Evolutionary conservation across 2,888 invertebrate genomes (phyloP).

Genomic region (Orthosia cruda): DNA sequence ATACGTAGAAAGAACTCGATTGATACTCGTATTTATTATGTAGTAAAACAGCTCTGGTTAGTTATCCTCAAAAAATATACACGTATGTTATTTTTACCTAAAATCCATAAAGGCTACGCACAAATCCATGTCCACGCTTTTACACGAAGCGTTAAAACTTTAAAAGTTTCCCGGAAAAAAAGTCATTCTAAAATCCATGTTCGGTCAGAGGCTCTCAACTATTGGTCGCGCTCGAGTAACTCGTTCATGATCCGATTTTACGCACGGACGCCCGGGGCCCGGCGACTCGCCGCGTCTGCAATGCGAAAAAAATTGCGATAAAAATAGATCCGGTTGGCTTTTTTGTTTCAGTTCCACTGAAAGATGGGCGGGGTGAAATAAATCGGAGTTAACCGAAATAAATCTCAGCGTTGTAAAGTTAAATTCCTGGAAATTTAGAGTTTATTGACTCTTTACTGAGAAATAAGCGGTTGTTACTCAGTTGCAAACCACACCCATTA

Average conservation of each 20-base stretch:
- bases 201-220: constrained; percentile 86
- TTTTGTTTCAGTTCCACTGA: constrained; percentile 49
- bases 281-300: constrained; percentile 65
- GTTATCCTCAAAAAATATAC: background rate
- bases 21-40: background rate
- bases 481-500: background rate
- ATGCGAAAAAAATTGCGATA: constrained; percentile 55
- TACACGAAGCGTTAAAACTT: constrained; percentile 33
- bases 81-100: background rate
- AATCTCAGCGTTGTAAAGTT: background rate
- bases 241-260: constrained; percentile 81
- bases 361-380: constrained; percentile 20
- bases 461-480: background rate
- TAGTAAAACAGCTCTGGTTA: background rate
- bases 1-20: background rate
- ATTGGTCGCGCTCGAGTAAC: constrained; percentile 76
- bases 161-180: constrained; percentile 50
- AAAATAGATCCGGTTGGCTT: constrained; percentile 50
- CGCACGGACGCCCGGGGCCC: constrained; percentile 72
- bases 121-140: constrained; percentile 27
- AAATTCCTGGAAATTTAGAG: background rate
- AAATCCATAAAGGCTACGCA: constrained; percentile 16
- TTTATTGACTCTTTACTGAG: constrained; percentile 4
- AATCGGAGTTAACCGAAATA: constrained; percentile 17
- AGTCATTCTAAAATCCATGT: constrained; percentile 44